Evolutionary conservation across 1,140 invertebrate genomes (phyloP).

Genomic region (Trypoxylus dichotomus): DNA sequence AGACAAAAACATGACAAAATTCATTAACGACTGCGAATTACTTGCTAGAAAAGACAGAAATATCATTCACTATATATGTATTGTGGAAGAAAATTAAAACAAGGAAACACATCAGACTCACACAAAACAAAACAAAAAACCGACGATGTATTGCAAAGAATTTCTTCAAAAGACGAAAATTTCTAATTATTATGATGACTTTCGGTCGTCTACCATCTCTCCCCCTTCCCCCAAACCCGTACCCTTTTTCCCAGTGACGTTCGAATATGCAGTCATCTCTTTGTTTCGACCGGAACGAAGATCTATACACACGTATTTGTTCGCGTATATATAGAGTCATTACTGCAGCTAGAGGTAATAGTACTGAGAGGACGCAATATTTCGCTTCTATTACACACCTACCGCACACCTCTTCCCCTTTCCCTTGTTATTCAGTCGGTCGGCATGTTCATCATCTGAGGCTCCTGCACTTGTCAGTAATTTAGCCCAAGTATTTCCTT

Average conservation of each 20-base stretch:
- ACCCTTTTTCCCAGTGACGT: not conserved
- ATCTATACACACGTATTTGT: not conserved
- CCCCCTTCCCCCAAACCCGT: not conserved
- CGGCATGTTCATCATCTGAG: not conserved
- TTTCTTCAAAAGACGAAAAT: not conserved
- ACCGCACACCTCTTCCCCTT: not conserved
- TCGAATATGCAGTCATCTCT: not conserved
- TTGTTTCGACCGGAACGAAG: not conserved
- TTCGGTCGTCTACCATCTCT: not conserved
- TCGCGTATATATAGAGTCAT: not conserved
- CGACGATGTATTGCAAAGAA: not conserved
- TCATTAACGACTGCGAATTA: too few relatives aligned
- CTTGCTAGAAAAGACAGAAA: too few relatives aligned
- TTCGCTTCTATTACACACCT: not conserved
- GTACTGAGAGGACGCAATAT: not conserved
- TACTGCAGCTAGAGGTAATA: not conserved
- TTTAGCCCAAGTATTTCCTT: conserved; percentile 5
- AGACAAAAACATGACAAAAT: too few relatives aligned
- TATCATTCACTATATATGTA: not conserved
- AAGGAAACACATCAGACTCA: not conserved
- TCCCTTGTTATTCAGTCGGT: not conserved
- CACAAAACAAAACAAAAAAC: not conserved
- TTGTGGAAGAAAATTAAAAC: not conserved
- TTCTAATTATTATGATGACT: not conserved
- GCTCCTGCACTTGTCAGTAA: conserved; percentile 17